Evolutionary conservation across 2,797 vertebrate genomes (phyloP).

Genomic region (Coregonus ussuriensis): DNA sequence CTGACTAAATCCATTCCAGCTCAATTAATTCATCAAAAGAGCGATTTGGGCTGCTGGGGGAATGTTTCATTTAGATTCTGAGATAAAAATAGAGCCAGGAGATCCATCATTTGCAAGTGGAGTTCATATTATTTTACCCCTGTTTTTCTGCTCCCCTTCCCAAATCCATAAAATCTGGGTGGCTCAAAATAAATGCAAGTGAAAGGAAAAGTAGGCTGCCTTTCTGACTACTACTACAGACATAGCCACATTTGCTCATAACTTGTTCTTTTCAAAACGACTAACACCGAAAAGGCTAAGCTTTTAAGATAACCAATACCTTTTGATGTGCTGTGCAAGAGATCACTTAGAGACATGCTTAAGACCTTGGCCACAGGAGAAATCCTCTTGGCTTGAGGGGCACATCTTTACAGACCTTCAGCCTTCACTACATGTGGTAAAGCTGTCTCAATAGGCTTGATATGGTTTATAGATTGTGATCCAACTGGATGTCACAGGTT

Average conservation of each 20-base stretch:
- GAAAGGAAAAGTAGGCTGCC: background rate
- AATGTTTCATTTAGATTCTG: slow-evolving; percentile 70
- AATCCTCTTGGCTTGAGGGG: background rate
- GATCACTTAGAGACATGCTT: no score
- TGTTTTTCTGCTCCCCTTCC: no score
- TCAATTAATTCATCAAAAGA: slow-evolving; percentile 59
- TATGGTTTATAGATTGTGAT: slow-evolving; percentile 4
- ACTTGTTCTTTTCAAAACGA: no score
- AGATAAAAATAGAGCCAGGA: slow-evolving; percentile 68
- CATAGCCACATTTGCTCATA: no score
- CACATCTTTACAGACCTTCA: background rate
- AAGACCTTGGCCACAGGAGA: background rate
- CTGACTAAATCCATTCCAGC: slow-evolving; percentile 55
- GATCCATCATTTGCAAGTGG: slow-evolving; percentile 36
- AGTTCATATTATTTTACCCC: slow-evolving; percentile 32
- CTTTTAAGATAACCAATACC: no score
- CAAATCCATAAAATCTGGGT: background rate
- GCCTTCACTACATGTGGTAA: background rate
- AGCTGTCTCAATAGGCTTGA: background rate
- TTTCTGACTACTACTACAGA: no score
- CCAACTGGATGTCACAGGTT: background rate
- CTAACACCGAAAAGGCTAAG: no score
- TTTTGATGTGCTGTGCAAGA: no score
- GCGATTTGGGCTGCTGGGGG: slow-evolving; percentile 42
- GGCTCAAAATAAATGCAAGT: no score